Conservation (phyloP, 1,140 invertebrate species). For the Drosophila mayri region DNA sequence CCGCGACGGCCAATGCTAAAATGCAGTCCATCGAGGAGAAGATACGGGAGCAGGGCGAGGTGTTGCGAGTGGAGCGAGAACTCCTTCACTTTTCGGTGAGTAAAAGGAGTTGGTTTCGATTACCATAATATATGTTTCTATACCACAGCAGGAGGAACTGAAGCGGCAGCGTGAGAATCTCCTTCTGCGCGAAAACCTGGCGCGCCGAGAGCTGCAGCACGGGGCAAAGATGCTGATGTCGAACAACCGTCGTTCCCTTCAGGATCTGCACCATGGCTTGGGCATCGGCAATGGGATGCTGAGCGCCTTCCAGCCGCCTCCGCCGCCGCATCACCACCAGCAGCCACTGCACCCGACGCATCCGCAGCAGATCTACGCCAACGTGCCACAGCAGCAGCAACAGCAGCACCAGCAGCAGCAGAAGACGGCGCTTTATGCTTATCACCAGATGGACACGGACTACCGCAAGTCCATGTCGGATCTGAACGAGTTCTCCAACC, state of each 20-base stretch:
- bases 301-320: constrained; percentile 69
- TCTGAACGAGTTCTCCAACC: constrained; percentile 83
- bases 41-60: constrained; percentile 88
- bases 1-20: constrained; percentile 80
- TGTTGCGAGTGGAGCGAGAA: constrained; percentile 91
- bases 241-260: constrained; percentile 87
- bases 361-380: constrained; percentile 63
- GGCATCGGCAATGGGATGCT: constrained; percentile 74
- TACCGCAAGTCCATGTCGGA: constrained; percentile 86
- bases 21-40: constrained; percentile 87
- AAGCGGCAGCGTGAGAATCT: constrained; percentile 90
- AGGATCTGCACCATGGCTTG: constrained; percentile 86
- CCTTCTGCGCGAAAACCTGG: constrained; percentile 87
- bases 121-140: background rate
- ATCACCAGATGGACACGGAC: constrained; percentile 81
- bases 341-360: constrained; percentile 49
- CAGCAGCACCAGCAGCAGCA: constrained; percentile 58
- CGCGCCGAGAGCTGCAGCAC: constrained; percentile 85
- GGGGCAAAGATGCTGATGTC: constrained; percentile 84
- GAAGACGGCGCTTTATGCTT: constrained; percentile 56
- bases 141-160: constrained; percentile 89
- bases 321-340: constrained; percentile 49
- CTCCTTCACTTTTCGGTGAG: constrained; percentile 87
- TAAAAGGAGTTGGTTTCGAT: background rate
- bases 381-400: constrained; percentile 67